Base-by-base conservation (phyloP, 2,888 invertebrate species). In the Cephus spinipes region DNA sequence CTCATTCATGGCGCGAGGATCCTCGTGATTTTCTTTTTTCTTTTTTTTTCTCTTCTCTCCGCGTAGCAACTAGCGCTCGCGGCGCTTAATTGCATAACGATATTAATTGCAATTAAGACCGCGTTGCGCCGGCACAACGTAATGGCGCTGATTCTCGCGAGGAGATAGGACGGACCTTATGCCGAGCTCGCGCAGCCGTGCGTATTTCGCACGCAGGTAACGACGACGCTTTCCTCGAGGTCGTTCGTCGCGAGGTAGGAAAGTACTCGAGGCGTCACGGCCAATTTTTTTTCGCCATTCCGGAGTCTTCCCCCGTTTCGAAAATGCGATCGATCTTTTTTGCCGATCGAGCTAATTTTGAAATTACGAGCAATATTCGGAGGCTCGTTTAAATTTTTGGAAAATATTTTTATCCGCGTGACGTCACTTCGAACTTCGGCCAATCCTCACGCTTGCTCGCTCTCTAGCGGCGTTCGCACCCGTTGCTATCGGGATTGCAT, bases 401-500 rank as follows among this genome's bases (percentile, higher is more conserved):
- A 0, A 23, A 23, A 55, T 2, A 23, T 55, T 55, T 15, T 23
- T 0, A 23, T 6, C 6, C 9, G 0, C 6, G 6, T 6, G 15
- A 40, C 15, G 15, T 40, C 15, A 23, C 15, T 2, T 1, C 0
- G 15, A 55, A 1, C 2, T 23, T 15, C 0, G 0, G 0, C 6
- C 2, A 0, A 55, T 23, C 1, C 1, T 23, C 78, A 81, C 34
- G 34, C 31, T 68, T 75, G 36, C 71, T 76, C 76, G 35, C 36
- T 68, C 74, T 74, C 74, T 36, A 74, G 74, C 69, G 69, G 33
- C 40, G 76, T 73, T 85, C 76, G 73, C 76, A 83, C 81, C 82
- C 84, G 81, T 85, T 81, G 83, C 85, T 84, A 80, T 77, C 40
- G 31, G 68, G 31, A n/a, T 68, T 34, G n/a, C 4, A 76, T 79